Evolutionary conservation across 1,140 invertebrate species (phyloP).

Genomic region (Chironomus striatipennis): DNA sequence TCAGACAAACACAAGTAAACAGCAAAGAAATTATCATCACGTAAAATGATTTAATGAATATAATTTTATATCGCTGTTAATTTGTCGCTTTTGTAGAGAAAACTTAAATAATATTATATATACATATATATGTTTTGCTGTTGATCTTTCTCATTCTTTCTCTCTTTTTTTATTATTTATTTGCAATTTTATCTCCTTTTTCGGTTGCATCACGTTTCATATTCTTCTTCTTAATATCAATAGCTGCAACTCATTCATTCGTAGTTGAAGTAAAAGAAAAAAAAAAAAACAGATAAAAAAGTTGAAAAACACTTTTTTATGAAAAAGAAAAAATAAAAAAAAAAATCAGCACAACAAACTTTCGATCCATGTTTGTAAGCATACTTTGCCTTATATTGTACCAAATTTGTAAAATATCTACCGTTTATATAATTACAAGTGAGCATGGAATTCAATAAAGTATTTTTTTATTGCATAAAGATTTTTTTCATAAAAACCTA

Average conservation of each 20-base stretch:
- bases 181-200: conserved; percentile 7
- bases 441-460: conserved; percentile 12
- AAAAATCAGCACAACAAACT: conserved; percentile 13
- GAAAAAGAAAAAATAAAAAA: not conserved
- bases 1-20: not conserved
- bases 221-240: not conserved
- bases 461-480: conserved; percentile 15
- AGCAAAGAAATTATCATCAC: conserved; percentile 11
- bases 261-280: too few species aligned
- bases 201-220: conserved; percentile 11
- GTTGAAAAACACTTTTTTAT: too few species aligned
- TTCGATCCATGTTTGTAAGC: conserved; percentile 12
- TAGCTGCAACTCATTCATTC: too few species aligned
- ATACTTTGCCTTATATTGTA: conserved; percentile 14
- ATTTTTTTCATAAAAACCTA: not conserved
- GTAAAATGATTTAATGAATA: conserved; percentile 9
- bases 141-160: too few species aligned
- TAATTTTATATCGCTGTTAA: conserved; percentile 14
- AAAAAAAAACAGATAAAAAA: too few species aligned
- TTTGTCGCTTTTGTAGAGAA: conserved; percentile 6
- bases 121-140: too few species aligned
- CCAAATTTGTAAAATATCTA: conserved; percentile 11
- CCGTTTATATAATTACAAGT: conserved; percentile 13
- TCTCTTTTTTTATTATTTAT: too few species aligned
- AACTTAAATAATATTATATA: too few species aligned